Percentiles rank a stretch among this genome's conserved stretches.
Evolutionary conservation across 1,140 invertebrate species (phyloP).

Genomic region (Liolophura sinensis): DNA sequence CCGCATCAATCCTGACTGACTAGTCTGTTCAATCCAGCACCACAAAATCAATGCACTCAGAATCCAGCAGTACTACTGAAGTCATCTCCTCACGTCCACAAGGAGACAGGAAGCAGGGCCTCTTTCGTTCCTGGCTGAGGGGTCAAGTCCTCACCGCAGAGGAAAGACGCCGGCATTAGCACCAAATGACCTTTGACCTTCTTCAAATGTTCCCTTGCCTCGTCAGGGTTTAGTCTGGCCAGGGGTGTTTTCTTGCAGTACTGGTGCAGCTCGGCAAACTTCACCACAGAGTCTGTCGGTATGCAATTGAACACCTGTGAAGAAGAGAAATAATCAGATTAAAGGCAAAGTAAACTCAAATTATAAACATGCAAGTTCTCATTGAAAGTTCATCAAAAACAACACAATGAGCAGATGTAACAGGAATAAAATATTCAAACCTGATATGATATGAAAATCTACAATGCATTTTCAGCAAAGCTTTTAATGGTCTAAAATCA

Average conservation of each 20-base stretch:
- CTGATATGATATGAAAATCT: too few species aligned
- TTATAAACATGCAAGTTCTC: too few species aligned
- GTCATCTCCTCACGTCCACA: conserved; percentile 58
- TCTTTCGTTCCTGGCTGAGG: conserved; percentile 80
- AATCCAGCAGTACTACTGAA: too few species aligned
- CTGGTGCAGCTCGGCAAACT: conserved; percentile 73
- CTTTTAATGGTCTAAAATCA: too few species aligned
- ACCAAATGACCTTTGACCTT: conserved; percentile 81
- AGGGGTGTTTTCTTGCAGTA: conserved; percentile 72
- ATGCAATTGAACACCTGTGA: conserved; percentile 77
- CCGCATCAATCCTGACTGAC: too few species aligned
- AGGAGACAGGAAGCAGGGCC: conserved; percentile 61
- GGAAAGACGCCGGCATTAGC: conserved; percentile 82
- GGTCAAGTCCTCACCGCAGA: conserved; percentile 75
- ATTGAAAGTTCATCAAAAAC: too few species aligned
- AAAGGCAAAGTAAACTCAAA: too few species aligned
- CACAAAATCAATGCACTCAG: too few species aligned
- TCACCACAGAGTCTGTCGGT: conserved; percentile 77
- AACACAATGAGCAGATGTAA: too few species aligned
- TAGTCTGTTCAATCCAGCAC: too few species aligned
- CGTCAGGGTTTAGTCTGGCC: conserved; percentile 69
- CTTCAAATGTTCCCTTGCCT: conserved; percentile 71
- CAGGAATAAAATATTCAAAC: too few species aligned
- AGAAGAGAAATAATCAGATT: conserved; percentile 7
- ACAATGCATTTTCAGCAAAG: too few species aligned